phyloP scores from a whole-genome alignment of 2,797 vertebrate species.

The Cebuella pygmaea region DNA sequence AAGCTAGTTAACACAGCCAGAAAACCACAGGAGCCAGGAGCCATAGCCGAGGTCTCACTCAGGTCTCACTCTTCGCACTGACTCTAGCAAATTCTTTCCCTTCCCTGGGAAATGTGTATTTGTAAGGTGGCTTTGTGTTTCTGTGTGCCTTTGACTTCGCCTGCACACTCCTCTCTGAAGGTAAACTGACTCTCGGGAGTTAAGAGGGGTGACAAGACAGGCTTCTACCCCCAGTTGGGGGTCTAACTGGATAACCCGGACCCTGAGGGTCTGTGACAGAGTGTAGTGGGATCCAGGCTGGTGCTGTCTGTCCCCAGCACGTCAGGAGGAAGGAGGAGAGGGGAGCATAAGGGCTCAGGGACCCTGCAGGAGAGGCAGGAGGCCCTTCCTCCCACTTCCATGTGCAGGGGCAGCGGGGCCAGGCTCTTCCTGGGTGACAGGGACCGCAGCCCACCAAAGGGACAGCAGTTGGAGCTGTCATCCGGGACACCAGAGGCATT shows the following conservation, averaged over 20 bases:
- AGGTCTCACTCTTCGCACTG: neutral
- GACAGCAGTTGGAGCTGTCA: neutral
- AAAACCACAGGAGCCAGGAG: too few species aligned
- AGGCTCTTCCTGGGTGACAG: neutral
- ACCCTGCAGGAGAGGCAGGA: neutral
- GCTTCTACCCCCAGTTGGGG: neutral
- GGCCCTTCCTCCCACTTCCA: neutral
- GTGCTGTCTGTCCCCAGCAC: neutral
- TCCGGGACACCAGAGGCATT: neutral
- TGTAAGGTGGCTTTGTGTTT: neutral
- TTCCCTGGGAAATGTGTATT: neutral
- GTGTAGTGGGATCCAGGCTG: neutral
- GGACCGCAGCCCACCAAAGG: neutral
- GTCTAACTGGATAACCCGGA: neutral
- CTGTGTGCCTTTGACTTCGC: neutral
- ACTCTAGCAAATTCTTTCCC: neutral
- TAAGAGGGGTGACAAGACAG: neutral
- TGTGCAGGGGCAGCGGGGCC: neutral
- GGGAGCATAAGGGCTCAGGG: neutral
- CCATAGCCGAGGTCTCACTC: neutral
- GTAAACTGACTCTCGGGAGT: neutral
- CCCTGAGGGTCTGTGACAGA: neutral
- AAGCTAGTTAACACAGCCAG: too few species aligned
- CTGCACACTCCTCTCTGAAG: neutral
- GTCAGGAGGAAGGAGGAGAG: accelerated